A percentile compares a stretch with the other conserved stretches of the same genome.
Conservation (phyloP, 2,888 invertebrate genomes). For the Euphydryas editha region DNA sequence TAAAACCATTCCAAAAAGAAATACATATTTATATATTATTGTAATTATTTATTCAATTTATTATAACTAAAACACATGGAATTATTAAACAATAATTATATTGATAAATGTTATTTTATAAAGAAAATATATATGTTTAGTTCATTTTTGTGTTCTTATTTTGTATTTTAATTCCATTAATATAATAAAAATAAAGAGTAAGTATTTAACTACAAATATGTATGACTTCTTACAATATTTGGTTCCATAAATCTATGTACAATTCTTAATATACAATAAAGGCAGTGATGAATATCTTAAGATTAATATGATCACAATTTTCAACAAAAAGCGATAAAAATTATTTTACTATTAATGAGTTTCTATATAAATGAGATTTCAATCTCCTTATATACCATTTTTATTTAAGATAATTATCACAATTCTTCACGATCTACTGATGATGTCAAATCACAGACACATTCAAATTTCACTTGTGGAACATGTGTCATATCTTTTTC, state of each 20-base stretch:
- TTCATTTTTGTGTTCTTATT: no score
- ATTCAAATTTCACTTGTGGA: constrained; percentile 62
- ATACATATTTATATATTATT: neutral
- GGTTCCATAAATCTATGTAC: constrained; percentile 1
- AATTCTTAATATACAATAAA: neutral
- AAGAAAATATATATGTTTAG: no score
- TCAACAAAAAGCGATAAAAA: neutral
- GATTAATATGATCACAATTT: neutral
- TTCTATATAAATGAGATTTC: constrained; percentile 7
- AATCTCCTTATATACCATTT: neutral
- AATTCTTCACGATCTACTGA: constrained; percentile 61
- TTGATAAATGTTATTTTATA: neutral
- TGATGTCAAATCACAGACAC: constrained; percentile 54
- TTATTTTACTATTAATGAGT: neutral
- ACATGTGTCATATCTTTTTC: constrained; percentile 67
- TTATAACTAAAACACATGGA: neutral
- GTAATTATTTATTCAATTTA: neutral
- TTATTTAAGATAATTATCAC: neutral
- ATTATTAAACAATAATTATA: neutral
- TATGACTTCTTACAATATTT: neutral
- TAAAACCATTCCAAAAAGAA: constrained; percentile 9
- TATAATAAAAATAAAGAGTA: neutral
- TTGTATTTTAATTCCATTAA: no score
- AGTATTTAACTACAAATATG: neutral
- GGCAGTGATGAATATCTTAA: neutral